These are phyloP conservation scores for Trinorchestia longiramus DNA, from an alignment of 1,140 invertebrate genomes.

Conservation along the genomic window DNA sequence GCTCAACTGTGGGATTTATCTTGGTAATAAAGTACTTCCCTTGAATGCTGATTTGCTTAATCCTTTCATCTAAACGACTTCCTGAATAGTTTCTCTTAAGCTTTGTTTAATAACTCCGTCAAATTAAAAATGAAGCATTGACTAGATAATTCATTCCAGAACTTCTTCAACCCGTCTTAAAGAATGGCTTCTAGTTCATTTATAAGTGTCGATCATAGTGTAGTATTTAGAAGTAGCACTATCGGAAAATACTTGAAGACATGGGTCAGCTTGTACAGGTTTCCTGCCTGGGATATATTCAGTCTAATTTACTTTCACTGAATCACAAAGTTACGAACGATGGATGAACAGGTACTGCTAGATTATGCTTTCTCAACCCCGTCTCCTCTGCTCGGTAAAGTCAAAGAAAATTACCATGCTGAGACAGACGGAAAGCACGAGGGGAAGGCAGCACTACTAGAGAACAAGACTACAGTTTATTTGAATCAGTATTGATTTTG, in stretches of 20 bases:
- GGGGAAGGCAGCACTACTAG: background rate
- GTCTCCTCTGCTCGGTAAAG: background rate
- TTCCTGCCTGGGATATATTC: too few relatives aligned
- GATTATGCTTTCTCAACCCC: background rate
- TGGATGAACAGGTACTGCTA: background rate
- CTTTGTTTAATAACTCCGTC: slow-evolving; percentile 26
- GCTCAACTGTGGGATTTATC: slow-evolving; percentile 39
- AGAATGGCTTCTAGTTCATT: background rate
- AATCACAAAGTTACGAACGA: background rate
- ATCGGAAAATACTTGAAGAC: too few relatives aligned
- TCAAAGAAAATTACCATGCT: background rate
- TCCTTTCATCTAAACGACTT: slow-evolving; percentile 44
- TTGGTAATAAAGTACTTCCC: slow-evolving; percentile 43
- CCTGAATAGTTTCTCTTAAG: slow-evolving; percentile 5
- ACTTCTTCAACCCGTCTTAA: background rate
- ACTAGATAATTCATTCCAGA: background rate
- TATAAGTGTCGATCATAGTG: background rate
- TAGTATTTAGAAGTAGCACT: background rate
- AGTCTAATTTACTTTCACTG: background rate
- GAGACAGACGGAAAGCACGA: background rate
- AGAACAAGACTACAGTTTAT: background rate
- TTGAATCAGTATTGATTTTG: background rate
- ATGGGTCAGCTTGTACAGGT: too few relatives aligned
- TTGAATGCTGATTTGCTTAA: slow-evolving; percentile 52
- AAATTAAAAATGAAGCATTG: slow-evolving; percentile 18